These are phyloP conservation scores for Istiophorus platypterus DNA, from an alignment of 2,113 vertebrate genomes.

Conservation along the genomic window DNA sequence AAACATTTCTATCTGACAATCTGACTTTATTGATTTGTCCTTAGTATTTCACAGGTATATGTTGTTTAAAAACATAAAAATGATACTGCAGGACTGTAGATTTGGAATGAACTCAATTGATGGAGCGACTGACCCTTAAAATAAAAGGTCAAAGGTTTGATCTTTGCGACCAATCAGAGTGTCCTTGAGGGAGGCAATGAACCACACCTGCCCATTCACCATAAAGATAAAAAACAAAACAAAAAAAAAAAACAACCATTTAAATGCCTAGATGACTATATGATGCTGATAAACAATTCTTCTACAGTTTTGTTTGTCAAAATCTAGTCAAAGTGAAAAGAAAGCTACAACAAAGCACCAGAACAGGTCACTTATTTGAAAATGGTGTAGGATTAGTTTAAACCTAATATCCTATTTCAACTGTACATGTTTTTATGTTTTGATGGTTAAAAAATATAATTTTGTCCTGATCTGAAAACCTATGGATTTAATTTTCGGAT, in stretches of 20 bases:
- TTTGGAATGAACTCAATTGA: background rate
- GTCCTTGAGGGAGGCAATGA: conserved; percentile 20
- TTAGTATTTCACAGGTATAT: background rate
- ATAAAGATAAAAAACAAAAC: conserved; percentile 12
- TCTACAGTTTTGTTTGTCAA: background rate
- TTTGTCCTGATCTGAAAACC: background rate
- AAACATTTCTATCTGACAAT: background rate
- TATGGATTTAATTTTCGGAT: background rate
- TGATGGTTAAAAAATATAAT: background rate
- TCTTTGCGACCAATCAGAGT: background rate
- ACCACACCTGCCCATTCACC: background rate
- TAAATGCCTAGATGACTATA: conserved; percentile 12
- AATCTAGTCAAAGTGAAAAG: background rate
- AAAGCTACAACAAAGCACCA: background rate
- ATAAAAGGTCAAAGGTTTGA: conserved; percentile 30
- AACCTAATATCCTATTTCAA: background rate
- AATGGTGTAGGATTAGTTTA: background rate
- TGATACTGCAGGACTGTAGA: background rate
- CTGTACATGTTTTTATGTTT: background rate
- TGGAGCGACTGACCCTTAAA: conserved; percentile 16
- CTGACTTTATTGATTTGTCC: background rate
- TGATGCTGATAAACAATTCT: background rate
- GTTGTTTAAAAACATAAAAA: conserved; percentile 2
- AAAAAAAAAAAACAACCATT: background rate
- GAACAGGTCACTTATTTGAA: background rate